Evolutionary conservation across 2,113 vertebrate species (phyloP), one percentile per base, ranked within the genome.

Genomic region (Symphodus melops): DNA sequence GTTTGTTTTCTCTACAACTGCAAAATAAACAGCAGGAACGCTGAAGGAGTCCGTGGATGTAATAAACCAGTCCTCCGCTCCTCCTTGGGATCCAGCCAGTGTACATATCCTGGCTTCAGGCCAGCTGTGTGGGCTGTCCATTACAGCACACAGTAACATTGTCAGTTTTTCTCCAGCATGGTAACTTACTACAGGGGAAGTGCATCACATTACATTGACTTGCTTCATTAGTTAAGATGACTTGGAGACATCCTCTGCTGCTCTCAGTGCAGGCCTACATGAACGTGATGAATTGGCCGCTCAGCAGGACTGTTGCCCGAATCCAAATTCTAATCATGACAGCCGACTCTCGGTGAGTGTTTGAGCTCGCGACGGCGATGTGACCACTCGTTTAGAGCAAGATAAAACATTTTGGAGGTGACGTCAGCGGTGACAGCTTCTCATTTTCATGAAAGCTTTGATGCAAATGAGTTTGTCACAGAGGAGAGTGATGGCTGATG

Each of bases 61-160:
- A 72, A 67, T 62, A 63, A 78, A 75, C 8, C 54, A 21, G 64
- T 63, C 46, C 69, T 76, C 46, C 73, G 48, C 44, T 12, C 64
- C 44, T 77, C 39, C 52, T 77, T 88, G 79, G 75, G 65, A 48
- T 41, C 7, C 37, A 72, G 81, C 78, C 81, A 86, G 62, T 75
- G 37, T 52, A 54, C 53, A 77, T 63, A 54, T 53, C 46, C 79
- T 87, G 84, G 84, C 79, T n/a, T 6, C 3, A 17, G 72, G 79
- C 79, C 82, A 23, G 36, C 70, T 70, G 46, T 57, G 76, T 83
- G 77, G 79, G 76, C 19, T 77, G 65, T 75, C 79, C 67, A 85
- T 89, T 82, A 77, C 62, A 69, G 84, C 75, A 25, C 37, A 81
- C 66, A 85, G 74, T 81, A 78, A 77, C 74, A 73, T 66, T 87